A percentile compares a stretch with the other conserved stretches of the same genome.
Evolutionary conservation across 2,113 vertebrate species (phyloP).

Genomic region (Thomomys bottae): DNA sequence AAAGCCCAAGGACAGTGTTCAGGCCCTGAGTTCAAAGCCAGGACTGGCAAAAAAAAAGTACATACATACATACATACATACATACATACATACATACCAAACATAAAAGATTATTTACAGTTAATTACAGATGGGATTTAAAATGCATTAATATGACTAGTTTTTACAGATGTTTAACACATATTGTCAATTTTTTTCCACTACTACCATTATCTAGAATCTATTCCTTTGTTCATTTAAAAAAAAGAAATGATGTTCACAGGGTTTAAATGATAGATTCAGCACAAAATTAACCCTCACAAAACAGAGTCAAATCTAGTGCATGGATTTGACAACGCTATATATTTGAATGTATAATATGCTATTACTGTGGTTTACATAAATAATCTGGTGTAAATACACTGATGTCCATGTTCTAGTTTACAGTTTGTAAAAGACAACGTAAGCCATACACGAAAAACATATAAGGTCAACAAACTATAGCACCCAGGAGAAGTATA

Average conservation of each 20-base stretch:
- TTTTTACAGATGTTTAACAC: not conserved
- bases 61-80: too few relatives aligned
- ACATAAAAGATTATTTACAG: not conserved
- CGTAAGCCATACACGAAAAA: not conserved
- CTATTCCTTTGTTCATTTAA: slow-evolving; percentile 29
- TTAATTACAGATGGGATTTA: not conserved
- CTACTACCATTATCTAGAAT: slow-evolving; percentile 19
- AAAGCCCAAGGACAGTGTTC: too few relatives aligned
- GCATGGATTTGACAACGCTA: slow-evolving; percentile 1
- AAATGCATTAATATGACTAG: not conserved
- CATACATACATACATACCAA: too few relatives aligned
- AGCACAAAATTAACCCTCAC: slow-evolving; percentile 19
- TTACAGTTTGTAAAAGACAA: slow-evolving; percentile 27
- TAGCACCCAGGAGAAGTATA: not conserved
- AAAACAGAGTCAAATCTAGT: slow-evolving; percentile 11
- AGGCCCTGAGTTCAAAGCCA: too few relatives aligned
- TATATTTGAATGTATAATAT: not conserved
- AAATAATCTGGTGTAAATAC: not conserved
- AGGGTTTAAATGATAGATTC: not conserved
- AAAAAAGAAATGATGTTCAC: slow-evolving; percentile 31
- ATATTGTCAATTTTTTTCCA: slow-evolving; percentile 23
- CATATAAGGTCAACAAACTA: not conserved
- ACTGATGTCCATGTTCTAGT: not conserved
- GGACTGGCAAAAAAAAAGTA: too few relatives aligned
- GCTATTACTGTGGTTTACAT: not conserved